Conservation (phyloP, 2,113 vertebrate genomes). For the Nestor notabilis region DNA sequence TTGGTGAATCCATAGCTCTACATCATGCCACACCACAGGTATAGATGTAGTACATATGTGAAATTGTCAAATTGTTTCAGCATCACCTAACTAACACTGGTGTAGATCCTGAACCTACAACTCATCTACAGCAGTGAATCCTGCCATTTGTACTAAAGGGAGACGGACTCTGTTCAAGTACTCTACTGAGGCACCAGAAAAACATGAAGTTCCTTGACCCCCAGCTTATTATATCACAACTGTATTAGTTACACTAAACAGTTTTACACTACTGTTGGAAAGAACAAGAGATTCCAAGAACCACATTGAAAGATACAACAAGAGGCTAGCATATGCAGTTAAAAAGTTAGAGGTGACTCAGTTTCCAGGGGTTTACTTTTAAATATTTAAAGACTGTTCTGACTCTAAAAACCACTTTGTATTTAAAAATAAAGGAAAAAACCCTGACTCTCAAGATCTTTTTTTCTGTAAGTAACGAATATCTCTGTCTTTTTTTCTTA, state of each 20-base stretch:
- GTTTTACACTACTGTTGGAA: background rate
- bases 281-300: background rate
- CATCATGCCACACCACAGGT: background rate
- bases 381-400: background rate
- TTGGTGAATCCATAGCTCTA: background rate
- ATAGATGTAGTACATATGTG: background rate
- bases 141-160: background rate
- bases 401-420: background rate
- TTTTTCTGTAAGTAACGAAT: background rate
- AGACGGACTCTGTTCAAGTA: background rate
- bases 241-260: too few species aligned
- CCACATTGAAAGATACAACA: background rate
- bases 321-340: background rate
- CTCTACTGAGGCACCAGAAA: accelerated
- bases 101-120: background rate
- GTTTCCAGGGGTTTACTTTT: background rate
- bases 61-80: background rate
- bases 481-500: background rate
- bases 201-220: background rate
- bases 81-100: background rate
- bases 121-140: background rate
- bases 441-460: background rate
- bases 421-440: background rate
- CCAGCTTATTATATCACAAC: background rate
- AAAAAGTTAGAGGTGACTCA: background rate